Evolutionary conservation across 2,888 invertebrate species (phyloP), one percentile per base, ranked within the genome.

Genomic region (Ectobius pallidus): DNA sequence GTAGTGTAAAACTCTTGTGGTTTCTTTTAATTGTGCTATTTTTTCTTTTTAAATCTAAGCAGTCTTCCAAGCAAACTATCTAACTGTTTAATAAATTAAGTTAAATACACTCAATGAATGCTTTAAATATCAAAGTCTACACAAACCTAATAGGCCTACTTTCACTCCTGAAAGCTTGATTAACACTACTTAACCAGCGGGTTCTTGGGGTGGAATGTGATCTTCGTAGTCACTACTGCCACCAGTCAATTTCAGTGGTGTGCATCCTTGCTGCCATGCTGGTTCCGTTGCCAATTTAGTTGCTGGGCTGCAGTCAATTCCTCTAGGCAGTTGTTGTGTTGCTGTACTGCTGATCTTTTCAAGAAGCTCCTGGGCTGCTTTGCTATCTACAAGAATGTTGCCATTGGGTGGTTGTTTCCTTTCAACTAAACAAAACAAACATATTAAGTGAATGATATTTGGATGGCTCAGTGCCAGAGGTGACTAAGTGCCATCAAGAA

Each of bases 271-370:
- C 22, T 62, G 62, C 63, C 63, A 63, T 11, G 25, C 20, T 32
- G 63, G 18, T 7, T 46, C 46, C 22, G 32, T 46, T 27, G 44
- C 18, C 44, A 65, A 6, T 18, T 65, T 65, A 22, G 65, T 44
- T 9, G 65, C 46, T 18, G 65, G 65, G 46, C 22, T 42, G 25
- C 65, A 65, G 9, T 65, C 65, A 27, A 65, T 65, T 16, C 65
- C 65, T 27, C 25, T 65, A 14, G 65, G 65, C 9, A 65, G 44
- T 18, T 65, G 65, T 30, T 65, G 65, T 30, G 46, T 65, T 18
- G 65, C 42, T 20, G 46, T 65, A 7, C 46, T 46, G n/a, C 25
- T 27, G 18, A 65, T n/a, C 9, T 44, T 65, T 3, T 58, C 30
- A 3, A 58, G 16, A 14, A 58, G 58, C 16, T 25, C 58, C n/a